Conservation (phyloP, 2,113 vertebrate species). For the Neofelis nebulosa region DNA sequence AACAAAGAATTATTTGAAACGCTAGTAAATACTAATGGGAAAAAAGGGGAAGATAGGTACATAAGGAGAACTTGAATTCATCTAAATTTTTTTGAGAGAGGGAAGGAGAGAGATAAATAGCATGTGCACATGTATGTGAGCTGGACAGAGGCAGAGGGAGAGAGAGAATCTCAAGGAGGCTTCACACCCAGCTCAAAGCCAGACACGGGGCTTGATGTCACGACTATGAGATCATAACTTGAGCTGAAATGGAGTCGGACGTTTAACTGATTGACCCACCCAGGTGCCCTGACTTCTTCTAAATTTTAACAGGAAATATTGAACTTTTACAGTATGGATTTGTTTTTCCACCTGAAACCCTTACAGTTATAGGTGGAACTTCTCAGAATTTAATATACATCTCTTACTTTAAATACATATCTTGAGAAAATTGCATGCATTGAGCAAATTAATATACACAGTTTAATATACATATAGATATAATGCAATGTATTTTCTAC, state of each 20-base stretch:
- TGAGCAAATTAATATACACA: not conserved
- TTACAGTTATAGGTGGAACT: not conserved
- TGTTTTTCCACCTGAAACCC: not conserved
- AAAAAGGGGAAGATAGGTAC: not conserved
- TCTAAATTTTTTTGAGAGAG: not conserved
- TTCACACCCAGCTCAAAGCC: too few relatives aligned
- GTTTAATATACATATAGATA: not conserved
- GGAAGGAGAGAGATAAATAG: too few relatives aligned
- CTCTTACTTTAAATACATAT: not conserved
- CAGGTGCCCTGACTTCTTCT: too few relatives aligned
- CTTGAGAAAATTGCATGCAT: not conserved
- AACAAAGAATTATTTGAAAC: not conserved
- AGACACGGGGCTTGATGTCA: too few relatives aligned
- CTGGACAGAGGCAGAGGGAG: too few relatives aligned
- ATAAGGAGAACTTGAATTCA: not conserved
- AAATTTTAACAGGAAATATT: not conserved
- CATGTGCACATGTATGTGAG: too few relatives aligned
- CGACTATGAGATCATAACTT: too few relatives aligned
- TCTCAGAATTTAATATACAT: not conserved
- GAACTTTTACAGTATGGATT: not conserved
- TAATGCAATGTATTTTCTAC: not conserved
- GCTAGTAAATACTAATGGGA: not conserved
- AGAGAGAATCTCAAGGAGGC: too few relatives aligned
- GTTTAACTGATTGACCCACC: too few relatives aligned
- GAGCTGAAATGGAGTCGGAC: too few relatives aligned